phyloP scores from a whole-genome alignment of 53 echinoderm and acorn worm species.

The Actinopyga echinites region DNA sequence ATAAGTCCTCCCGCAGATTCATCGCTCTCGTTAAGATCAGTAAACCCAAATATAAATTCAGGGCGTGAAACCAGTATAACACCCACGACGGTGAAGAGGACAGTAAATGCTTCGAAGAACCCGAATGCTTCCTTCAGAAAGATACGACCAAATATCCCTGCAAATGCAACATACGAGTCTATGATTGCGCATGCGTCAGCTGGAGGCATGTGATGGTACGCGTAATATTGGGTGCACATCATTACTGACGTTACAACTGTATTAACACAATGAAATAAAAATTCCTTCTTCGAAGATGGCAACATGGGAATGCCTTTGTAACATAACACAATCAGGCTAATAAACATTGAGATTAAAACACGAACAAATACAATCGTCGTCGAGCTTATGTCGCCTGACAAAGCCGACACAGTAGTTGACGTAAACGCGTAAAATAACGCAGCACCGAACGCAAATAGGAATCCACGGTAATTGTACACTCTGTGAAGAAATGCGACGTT shows the following conservation, averaged over 20 bases:
- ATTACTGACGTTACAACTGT: slow-evolving; percentile 7
- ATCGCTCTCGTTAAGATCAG: not conserved
- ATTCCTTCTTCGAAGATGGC: not conserved
- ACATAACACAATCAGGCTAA: not conserved
- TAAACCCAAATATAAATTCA: slow-evolving; percentile 34
- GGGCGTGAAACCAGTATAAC: slow-evolving; percentile 45
- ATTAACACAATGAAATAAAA: slow-evolving; percentile 2
- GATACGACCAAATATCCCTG: slow-evolving; percentile 48
- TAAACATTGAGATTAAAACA: not conserved
- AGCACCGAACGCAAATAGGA: not conserved
- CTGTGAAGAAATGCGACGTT: too few relatives aligned
- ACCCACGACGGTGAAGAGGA: slow-evolving; percentile 16
- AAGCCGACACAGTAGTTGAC: not conserved
- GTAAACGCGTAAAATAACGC: not conserved
- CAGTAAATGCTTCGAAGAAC: slow-evolving; percentile 14
- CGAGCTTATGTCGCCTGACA: not conserved
- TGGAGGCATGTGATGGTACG: slow-evolving; percentile 42
- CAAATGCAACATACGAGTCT: slow-evolving; percentile 30
- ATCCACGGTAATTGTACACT: not conserved
- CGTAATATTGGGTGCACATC: slow-evolving; percentile 28
- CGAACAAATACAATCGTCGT: slow-evolving; percentile 12
- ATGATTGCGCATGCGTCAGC: slow-evolving; percentile 43
- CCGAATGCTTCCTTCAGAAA: slow-evolving; percentile 43
- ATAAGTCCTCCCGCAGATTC: too few relatives aligned
- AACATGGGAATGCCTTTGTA: not conserved